phyloP scores from a whole-genome alignment of 2,888 invertebrate species.

The Ichneumoninae sp. region DNA sequence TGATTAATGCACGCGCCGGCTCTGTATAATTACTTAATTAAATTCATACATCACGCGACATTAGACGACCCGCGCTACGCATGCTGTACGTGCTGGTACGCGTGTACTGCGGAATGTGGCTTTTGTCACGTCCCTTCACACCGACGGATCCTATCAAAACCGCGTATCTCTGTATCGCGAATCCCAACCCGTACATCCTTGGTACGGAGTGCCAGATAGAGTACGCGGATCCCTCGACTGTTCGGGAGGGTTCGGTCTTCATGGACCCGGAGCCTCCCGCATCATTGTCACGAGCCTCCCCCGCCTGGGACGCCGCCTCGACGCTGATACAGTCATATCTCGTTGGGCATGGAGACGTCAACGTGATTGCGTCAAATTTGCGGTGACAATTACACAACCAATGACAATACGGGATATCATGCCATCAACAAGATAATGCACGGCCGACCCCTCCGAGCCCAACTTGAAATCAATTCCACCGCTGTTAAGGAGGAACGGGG shows the following conservation, averaged over 20 bases:
- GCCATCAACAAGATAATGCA: background rate
- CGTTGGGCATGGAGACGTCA: constrained; percentile 9
- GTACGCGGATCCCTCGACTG: constrained; percentile 35
- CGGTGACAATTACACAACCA: constrained; percentile 36
- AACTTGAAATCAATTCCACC: background rate
- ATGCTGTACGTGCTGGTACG: constrained; percentile 18
- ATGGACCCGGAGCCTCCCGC: constrained; percentile 29
- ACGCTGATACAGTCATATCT: constrained; percentile 18
- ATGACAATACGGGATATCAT: constrained; percentile 1
- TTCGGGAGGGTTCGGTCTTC: constrained; percentile 16
- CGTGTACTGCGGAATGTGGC: constrained; percentile 57
- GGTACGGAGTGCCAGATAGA: background rate
- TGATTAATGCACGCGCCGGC: constrained; percentile 74
- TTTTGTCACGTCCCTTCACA: constrained; percentile 70
- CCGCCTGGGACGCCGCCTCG: constrained; percentile 1
- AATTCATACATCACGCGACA: constrained; percentile 78
- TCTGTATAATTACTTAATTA: constrained; percentile 79
- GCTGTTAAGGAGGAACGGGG: background rate
- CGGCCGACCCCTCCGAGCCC: background rate
- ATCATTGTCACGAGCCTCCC: constrained; percentile 46
- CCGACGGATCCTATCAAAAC: constrained; percentile 68
- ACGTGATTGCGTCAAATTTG: constrained; percentile 25
- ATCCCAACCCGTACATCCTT: background rate
- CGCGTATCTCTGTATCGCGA: constrained; percentile 60
- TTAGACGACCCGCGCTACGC: constrained; percentile 67